Percentiles rank a stretch among this genome's conserved stretches.
phyloP scores from a whole-genome alignment of 2,888 invertebrate species.

The Chouioia cunea region DNA sequence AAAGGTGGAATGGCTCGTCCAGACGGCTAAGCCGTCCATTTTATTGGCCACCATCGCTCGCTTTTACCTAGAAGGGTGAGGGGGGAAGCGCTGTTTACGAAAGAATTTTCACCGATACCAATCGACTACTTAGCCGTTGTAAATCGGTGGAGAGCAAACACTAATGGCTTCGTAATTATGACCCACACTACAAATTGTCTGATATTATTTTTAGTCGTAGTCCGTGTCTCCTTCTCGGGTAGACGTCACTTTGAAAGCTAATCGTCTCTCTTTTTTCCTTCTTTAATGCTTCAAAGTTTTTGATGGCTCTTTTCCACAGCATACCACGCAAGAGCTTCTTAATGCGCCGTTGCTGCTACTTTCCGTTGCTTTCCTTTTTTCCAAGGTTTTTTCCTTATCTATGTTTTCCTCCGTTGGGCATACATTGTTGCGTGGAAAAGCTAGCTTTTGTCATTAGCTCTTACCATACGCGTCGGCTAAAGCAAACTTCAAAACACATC shows the following conservation, averaged over 20 bases:
- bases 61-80: too few species aligned
- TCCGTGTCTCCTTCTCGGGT: neutral
- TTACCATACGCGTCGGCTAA: neutral
- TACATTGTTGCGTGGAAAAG: too few species aligned
- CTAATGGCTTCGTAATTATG: conserved; percentile 41
- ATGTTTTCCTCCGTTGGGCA: too few species aligned
- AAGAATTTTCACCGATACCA: conserved; percentile 32
- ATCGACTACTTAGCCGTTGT: conserved; percentile 15
- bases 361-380: neutral
- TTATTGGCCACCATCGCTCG: conserved; percentile 25
- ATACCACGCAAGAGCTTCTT: too few species aligned
- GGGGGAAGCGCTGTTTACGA: conserved; percentile 15
- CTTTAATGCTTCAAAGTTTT: too few species aligned
- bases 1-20: conserved; percentile 37
- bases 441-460: neutral
- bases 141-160: conserved; percentile 15
- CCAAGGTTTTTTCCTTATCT: neutral
- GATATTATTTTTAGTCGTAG: conserved; percentile 5
- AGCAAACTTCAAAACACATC: conserved; percentile 20
- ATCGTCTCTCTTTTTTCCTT: too few species aligned
- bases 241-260: too few species aligned
- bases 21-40: conserved; percentile 33
- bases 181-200: conserved; percentile 33
- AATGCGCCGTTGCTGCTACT: too few species aligned
- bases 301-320: too few species aligned